These are phyloP conservation scores for Sarcophaga variegata DNA, from an alignment of 2,888 invertebrate species.

Conservation along the genomic window DNA sequence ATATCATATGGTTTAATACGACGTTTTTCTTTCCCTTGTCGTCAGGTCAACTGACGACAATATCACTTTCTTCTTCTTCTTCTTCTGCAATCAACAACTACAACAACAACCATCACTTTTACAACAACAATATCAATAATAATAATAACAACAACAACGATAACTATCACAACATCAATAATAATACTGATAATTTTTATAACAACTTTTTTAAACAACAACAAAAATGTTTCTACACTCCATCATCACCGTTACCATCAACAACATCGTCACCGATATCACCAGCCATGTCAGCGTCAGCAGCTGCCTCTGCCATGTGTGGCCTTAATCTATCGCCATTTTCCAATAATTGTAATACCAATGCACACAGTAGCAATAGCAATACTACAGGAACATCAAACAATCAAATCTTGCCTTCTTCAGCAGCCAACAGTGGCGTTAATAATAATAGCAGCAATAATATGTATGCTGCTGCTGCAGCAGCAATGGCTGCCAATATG, in stretches of 20 bases:
- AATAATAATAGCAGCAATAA: conserved; percentile 69
- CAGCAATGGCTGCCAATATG: conserved; percentile 77
- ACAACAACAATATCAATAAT: conserved; percentile 73
- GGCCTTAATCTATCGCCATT: conserved; percentile 80
- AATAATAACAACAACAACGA: conserved; percentile 74
- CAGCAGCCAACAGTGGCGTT: conserved; percentile 53
- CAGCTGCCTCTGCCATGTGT: conserved; percentile 79
- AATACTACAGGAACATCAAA: conserved; percentile 67
- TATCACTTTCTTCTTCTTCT: conserved; percentile 75
- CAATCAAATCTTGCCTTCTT: conserved; percentile 71
- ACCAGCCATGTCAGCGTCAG: conserved; percentile 77
- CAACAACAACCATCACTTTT: conserved; percentile 72
- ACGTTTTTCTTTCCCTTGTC: conserved; percentile 83
- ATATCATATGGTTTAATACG: conserved; percentile 81
- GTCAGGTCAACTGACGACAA: conserved; percentile 83
- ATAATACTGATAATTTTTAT: conserved; percentile 77
- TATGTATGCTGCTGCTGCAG: conserved; percentile 77
- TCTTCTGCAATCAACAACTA: conserved; percentile 71
- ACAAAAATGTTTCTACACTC: conserved; percentile 71
- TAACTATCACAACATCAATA: conserved; percentile 74
- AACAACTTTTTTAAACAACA: conserved; percentile 73
- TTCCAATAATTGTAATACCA: conserved; percentile 76
- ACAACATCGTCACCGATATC: conserved; percentile 50
- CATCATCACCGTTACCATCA: conserved; percentile 61
- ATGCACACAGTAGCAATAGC: conserved; percentile 39